These are phyloP conservation scores for Chydorus sphaericus DNA, from an alignment of 2,888 invertebrate genomes.

Conservation along the genomic window DNA sequence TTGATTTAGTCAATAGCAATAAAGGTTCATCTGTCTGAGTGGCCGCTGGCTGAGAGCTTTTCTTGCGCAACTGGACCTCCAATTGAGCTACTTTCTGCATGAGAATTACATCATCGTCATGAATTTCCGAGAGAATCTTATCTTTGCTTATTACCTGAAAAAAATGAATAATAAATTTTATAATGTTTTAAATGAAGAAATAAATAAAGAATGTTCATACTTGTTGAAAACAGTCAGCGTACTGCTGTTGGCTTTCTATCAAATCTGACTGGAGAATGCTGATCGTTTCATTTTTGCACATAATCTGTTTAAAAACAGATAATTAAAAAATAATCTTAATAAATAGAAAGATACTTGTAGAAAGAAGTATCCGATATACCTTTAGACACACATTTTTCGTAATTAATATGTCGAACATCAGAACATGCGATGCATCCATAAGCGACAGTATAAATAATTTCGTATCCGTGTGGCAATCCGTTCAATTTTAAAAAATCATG, in stretches of 20 bases:
- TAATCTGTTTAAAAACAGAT: no score
- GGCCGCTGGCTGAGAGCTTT: neutral
- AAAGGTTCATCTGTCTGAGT: constrained; percentile 1
- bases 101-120: neutral
- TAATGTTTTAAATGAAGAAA: neutral
- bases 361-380: no score
- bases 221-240: constrained; percentile 13
- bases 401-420: no score
- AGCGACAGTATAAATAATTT: no score
- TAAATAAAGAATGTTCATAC: neutral
- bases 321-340: no score
- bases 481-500: no score
- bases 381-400: no score
- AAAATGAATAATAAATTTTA: no score
- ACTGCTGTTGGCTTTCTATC: constrained; percentile 12
- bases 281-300: constrained; percentile 7
- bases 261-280: constrained; percentile 10
- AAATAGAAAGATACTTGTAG: no score
- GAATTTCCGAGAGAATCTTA: neutral
- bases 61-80: constrained; percentile 2
- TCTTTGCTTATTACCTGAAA: constrained; percentile 3
- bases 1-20: neutral
- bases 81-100: neutral
- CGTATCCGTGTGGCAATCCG: no score
- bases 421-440: no score